Base-by-base conservation (phyloP, 1,140 invertebrate species). In the Ips typographus region DNA sequence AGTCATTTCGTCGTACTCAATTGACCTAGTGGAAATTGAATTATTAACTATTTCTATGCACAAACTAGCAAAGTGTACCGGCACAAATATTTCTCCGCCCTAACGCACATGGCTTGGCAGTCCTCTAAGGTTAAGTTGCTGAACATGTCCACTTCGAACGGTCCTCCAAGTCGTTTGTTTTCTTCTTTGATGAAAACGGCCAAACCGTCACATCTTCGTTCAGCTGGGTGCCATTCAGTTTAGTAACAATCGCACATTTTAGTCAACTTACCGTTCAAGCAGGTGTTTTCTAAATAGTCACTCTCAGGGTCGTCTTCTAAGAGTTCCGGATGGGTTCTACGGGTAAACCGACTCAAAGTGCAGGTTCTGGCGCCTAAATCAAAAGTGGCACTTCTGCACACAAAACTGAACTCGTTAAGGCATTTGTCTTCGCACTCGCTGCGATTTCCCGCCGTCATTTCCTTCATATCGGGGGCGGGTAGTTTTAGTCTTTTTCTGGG, bases 381-480 rank as follows among this genome's bases (percentile, higher is more conserved):
- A 75, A 88, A 96, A 2, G 92, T 91, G 0, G 90, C 92, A 0
- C 93, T 94, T 40, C 94, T 88, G 76, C 94, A 96, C 1, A 94
- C 89, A 74, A 94, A 93, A 60, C 87, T 91, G 75, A 93, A 94
- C 79, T 95, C 94, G 74, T 92, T 93, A 51, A 95, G 80, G 77
- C 94, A 96, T 75, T 92, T 93, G 75, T 95, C 92, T 80, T 95
- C 92, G 73, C 94, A 96, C 74, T 95, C 93, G 2, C 90, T 94
- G 61, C 92, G 84, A 80, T 95, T 95, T 1, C 88, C 84, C 0
- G 91, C 88, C 55, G 90, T 89, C 42, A 90, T 85, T 82, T 94
- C 91, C 78, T 93, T 94, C 2, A 92, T 83, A 77, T 93, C 91
- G 4, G 90, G 88, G 44, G 88, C 79, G 7, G 90, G 89, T 42